phyloP scores from a whole-genome alignment of 2,888 invertebrate genomes.

The Cynaeus angustus region DNA sequence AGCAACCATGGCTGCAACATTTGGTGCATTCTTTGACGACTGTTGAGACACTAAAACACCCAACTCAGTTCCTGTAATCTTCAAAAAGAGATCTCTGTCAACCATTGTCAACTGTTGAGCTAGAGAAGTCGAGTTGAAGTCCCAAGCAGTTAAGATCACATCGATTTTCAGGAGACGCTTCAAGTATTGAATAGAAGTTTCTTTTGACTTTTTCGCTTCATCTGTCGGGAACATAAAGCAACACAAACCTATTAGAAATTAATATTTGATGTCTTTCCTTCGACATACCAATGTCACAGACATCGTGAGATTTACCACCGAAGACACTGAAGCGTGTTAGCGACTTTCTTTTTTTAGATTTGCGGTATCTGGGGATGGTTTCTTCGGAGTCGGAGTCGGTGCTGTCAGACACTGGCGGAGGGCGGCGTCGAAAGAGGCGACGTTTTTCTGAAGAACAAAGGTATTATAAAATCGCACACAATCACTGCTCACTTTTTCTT shows the following conservation, averaged over 20 bases:
- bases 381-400: constrained; percentile 13
- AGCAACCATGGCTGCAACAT: constrained; percentile 72
- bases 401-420: constrained; percentile 25
- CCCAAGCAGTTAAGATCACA: constrained; percentile 72
- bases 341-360: constrained; percentile 38
- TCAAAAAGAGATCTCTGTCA: constrained; percentile 73
- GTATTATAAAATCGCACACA: neutral
- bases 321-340: constrained; percentile 37
- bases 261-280: constrained; percentile 47
- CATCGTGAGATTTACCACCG: constrained; percentile 36
- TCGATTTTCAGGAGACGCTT: constrained; percentile 69
- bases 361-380: constrained; percentile 20
- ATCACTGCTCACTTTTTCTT: constrained; percentile 45
- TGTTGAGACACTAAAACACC: constrained; percentile 70
- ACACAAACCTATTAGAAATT: constrained; percentile 57
- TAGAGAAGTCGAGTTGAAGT: constrained; percentile 73
- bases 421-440: constrained; percentile 30
- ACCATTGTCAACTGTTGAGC: constrained; percentile 74
- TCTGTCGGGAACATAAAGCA: constrained; percentile 50
- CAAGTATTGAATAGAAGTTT: constrained; percentile 66
- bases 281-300: constrained; percentile 33
- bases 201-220: constrained; percentile 46
- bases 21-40: constrained; percentile 72
- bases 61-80: constrained; percentile 71
- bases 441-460: constrained; percentile 18